Base-by-base conservation (phyloP, 2,888 invertebrate genomes). In the Euproctis similis region DNA sequence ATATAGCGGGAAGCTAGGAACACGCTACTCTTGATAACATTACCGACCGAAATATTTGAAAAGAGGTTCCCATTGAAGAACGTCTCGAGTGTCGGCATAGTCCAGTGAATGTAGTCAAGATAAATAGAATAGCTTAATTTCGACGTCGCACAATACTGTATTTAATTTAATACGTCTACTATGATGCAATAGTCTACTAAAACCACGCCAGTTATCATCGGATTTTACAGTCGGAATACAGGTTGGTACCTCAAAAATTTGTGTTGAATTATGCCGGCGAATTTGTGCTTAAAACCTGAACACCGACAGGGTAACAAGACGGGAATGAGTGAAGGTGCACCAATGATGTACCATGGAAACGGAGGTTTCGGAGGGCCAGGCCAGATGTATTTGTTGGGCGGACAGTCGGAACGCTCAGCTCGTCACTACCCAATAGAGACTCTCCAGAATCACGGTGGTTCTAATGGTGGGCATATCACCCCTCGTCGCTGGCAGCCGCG, bases 71-170 rank as follows among this genome's bases (percentile, higher is more conserved):
- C 50, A 50, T 54, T 68, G 64, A 66, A 59, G 62, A 71, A 66
- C 71, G 73, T 75, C 74, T 80, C 76, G 64, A 61, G 76, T 75
- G 75, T 78, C 75, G 71, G 69, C 61, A n/a, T n/a, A n/a, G n/a
- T n/a, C n/a, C n/a, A n/a, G n/a, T n/a, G n/a, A n/a, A n/a, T n/a
- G 63, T 57, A 50, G 65, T 56, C 57, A 71, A 69, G 70, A 61
- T 63, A 59, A 57, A 61, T 62, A 63, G 60, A 69, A 72, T 60
- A 60, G 61, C 56, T 63, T 41, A 55, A 42, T 64, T 66, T 66
- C 59, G 61, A 66, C 68, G 65, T 64, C 71, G 63, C 59, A 59
- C 59, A 54, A 59, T 59, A 61, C 50, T 53, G 38, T 57, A 62
- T 62, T 58, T 62, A 59, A 63, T 59, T 63, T 58, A 61, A 53